phyloP scores from a whole-genome alignment of 2,888 invertebrate genomes.

The Alentia gelatinosa region DNA sequence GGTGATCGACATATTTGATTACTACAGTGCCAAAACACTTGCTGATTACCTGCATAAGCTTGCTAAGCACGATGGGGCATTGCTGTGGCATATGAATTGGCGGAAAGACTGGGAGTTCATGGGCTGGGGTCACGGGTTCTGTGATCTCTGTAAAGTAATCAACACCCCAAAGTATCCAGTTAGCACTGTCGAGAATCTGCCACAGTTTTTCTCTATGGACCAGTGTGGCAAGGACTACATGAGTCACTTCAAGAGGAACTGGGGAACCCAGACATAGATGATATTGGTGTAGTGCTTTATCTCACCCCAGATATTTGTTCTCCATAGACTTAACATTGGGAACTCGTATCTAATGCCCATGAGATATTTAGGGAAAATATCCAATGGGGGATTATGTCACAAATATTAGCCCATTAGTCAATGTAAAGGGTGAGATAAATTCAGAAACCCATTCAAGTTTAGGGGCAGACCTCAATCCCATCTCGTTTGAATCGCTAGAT shows the following conservation, averaged over 20 bases:
- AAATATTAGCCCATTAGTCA: too few relatives aligned
- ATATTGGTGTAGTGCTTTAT: too few relatives aligned
- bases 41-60: not conserved
- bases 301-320: too few relatives aligned
- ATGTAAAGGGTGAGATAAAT: too few relatives aligned
- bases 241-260: not conserved
- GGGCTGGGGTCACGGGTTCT: slow-evolving; percentile 27
- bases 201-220: not conserved
- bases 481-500: too few relatives aligned
- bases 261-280: not conserved
- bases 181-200: not conserved
- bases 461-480: too few relatives aligned
- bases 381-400: too few relatives aligned
- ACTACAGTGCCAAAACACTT: not conserved
- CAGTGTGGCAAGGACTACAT: slow-evolving; percentile 27
- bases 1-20: slow-evolving; percentile 1
- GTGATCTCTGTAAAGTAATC: slow-evolving; percentile 2
- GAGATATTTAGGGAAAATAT: too few relatives aligned
- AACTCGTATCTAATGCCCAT: too few relatives aligned
- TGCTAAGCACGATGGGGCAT: not conserved
- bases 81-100: slow-evolving; percentile 29
- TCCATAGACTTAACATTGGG: too few relatives aligned
- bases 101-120: not conserved
- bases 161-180: not conserved
- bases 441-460: too few relatives aligned